Conservation (phyloP, 2,113 vertebrate genomes). For the Burhinus bistriatus region DNA sequence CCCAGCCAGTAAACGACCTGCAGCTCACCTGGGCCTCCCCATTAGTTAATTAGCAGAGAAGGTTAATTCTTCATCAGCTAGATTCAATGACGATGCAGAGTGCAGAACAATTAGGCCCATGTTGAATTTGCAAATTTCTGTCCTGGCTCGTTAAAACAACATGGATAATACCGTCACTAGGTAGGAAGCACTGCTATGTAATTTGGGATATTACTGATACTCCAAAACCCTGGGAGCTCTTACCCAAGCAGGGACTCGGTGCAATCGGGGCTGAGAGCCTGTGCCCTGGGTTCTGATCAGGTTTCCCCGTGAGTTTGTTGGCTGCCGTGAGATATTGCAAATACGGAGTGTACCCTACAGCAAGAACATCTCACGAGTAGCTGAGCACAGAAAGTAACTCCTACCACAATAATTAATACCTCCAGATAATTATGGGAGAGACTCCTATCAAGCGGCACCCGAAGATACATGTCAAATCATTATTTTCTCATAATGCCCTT, state of each 20-base stretch:
- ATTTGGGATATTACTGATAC: neutral
- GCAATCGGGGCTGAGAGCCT: neutral
- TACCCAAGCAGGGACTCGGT: neutral
- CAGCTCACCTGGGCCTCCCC: neutral
- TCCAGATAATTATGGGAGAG: neutral
- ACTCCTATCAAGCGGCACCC: neutral
- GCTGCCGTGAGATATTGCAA: neutral
- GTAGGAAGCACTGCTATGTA: neutral
- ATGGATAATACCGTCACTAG: rapidly evolving
- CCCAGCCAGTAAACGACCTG: neutral
- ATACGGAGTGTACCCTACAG: neutral
- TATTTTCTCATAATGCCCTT: neutral
- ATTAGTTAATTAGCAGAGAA: neutral
- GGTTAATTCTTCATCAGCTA: neutral
- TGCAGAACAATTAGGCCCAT: neutral
- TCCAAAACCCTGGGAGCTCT: neutral
- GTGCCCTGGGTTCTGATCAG: neutral
- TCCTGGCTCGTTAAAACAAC: neutral
- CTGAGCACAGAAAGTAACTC: neutral
- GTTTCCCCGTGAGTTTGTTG: neutral
- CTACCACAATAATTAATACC: neutral
- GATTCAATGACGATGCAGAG: neutral
- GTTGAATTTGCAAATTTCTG: neutral
- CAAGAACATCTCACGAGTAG: neutral
- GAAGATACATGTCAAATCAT: neutral